phyloP scores from a whole-genome alignment of 2,888 invertebrate genomes.

The Drosophila borealis region DNA sequence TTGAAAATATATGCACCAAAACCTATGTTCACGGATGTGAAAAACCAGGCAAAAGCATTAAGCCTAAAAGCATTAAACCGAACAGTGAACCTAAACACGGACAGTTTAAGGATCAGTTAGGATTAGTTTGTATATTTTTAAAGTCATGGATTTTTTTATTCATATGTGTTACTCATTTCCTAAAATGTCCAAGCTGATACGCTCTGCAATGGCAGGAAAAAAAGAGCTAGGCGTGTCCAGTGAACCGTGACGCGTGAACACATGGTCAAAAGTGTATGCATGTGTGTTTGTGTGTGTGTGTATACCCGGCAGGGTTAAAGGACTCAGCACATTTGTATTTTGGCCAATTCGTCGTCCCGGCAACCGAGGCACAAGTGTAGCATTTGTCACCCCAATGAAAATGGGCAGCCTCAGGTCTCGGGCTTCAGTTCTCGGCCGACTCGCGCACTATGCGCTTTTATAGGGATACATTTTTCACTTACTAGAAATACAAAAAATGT shows the following conservation, averaged over 20 bases:
- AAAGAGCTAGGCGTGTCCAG: conserved; percentile 15
- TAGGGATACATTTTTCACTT: conserved; percentile 17
- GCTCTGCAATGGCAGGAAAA: not conserved
- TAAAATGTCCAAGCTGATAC: conserved; percentile 11
- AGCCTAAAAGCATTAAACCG: no score
- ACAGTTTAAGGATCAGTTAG: no score
- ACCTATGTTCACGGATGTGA: no score
- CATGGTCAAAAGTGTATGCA: conserved; percentile 23
- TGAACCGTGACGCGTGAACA: conserved; percentile 57
- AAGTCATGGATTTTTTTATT: no score
- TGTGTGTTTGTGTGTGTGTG: conserved; percentile 4
- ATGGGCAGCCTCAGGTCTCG: conserved; percentile 18
- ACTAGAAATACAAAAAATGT: conserved; percentile 47
- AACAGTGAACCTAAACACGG: no score
- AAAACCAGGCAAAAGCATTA: no score
- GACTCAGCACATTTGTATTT: conserved; percentile 52
- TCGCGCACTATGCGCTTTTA: conserved; percentile 41
- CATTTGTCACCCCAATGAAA: conserved; percentile 60
- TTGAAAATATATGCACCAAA: no score
- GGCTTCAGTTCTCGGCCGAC: conserved; percentile 60
- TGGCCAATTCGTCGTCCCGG: conserved; percentile 73
- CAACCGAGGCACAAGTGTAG: conserved; percentile 51
- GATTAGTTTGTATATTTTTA: no score
- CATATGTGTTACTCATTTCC: not conserved
- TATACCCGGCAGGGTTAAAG: conserved; percentile 50